Evolutionary conservation across 1,140 invertebrate species (phyloP).

Genomic region (Macrocentrus cingulum): DNA sequence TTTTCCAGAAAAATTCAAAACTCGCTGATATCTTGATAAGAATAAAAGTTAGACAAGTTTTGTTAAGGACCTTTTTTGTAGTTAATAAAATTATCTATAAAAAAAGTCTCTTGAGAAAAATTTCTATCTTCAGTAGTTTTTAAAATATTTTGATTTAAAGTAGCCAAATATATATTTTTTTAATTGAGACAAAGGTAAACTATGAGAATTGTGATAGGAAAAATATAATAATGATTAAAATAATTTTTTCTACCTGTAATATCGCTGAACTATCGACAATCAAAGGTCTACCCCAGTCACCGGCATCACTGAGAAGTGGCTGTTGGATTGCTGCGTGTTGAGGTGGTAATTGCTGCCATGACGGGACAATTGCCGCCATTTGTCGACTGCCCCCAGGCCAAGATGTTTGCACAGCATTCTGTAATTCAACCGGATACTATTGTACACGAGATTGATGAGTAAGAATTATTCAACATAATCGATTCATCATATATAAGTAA

Average conservation of each 20-base stretch:
- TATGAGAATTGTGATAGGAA: too few relatives aligned
- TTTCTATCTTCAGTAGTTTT: too few relatives aligned
- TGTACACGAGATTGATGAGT: conserved; percentile 15
- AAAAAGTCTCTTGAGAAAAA: too few relatives aligned
- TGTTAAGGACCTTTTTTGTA: too few relatives aligned
- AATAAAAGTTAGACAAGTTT: too few relatives aligned
- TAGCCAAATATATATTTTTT: too few relatives aligned
- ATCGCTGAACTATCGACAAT: conserved; percentile 78
- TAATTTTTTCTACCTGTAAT: conserved; percentile 62
- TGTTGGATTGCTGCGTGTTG: conserved; percentile 76
- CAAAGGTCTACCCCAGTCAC: conserved; percentile 76
- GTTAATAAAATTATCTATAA: too few relatives aligned
- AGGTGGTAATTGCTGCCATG: conserved; percentile 78
- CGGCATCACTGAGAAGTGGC: conserved; percentile 68
- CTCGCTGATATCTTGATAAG: too few relatives aligned
- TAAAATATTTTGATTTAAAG: too few relatives aligned
- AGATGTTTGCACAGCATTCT: conserved; percentile 79
- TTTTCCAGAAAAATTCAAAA: too few relatives aligned
- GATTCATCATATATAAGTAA: neutral
- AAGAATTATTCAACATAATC: neutral
- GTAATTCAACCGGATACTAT: conserved; percentile 35
- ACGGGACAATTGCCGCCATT: conserved; percentile 83
- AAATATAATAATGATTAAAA: too few relatives aligned
- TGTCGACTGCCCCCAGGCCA: conserved; percentile 77
- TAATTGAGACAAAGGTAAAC: too few relatives aligned